phyloP scores from a whole-genome alignment of 2,888 invertebrate genomes.

The Caenorhabditis afra region DNA sequence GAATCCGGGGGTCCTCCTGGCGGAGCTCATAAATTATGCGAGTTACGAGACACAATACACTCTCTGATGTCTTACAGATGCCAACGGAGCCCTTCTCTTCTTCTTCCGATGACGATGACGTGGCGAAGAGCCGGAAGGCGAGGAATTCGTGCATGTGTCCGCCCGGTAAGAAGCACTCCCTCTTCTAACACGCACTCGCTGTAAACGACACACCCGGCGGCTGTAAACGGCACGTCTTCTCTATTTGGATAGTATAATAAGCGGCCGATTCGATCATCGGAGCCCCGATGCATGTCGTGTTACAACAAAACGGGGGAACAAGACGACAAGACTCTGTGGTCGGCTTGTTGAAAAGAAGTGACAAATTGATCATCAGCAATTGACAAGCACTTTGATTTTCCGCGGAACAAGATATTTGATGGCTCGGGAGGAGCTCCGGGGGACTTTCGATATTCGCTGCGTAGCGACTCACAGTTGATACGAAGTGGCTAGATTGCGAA shows the following conservation, averaged over 20 bases:
- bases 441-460: background rate
- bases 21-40: constrained; percentile 57
- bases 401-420: constrained; percentile 12
- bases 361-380: constrained; percentile 53
- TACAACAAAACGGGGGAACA: constrained; percentile 15
- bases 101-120: constrained; percentile 25
- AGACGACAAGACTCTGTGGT: constrained; percentile 45
- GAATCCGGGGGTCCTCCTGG: constrained; percentile 29
- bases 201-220: constrained; percentile 48
- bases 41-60: constrained; percentile 35
- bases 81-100: constrained; percentile 6
- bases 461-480: background rate
- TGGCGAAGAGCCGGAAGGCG: constrained; percentile 46
- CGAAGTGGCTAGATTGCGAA: too few species aligned
- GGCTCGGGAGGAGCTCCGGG: background rate
- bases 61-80: constrained; percentile 34
- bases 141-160: constrained; percentile 59
- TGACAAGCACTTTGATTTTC: constrained; percentile 37
- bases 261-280: background rate
- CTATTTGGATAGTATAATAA: constrained; percentile 54
- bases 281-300: constrained; percentile 37
- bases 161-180: constrained; percentile 43
- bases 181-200: constrained; percentile 45
- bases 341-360: constrained; percentile 45
- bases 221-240: constrained; percentile 34